Percentiles rank a stretch among this genome's conserved stretches.
phyloP scores from a whole-genome alignment of 2,113 vertebrate species.

The Camelus bactrianus region DNA sequence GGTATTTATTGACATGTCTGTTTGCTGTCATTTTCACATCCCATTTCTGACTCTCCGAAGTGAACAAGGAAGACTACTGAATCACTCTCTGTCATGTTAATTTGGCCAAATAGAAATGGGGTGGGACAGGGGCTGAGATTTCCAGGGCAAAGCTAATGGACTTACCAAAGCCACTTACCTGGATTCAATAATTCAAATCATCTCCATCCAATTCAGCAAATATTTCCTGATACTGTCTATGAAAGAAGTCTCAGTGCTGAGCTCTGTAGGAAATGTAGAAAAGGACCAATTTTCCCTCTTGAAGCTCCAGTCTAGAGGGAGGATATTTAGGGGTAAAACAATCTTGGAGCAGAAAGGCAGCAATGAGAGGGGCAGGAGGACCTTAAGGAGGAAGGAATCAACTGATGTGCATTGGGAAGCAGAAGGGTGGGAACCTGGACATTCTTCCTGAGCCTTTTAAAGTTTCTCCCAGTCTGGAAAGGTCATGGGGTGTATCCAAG shows the following conservation, averaged over 20 bases:
- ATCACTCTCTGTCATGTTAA: conserved; percentile 58
- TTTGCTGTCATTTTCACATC: conserved; percentile 64
- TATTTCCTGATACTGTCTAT: neutral
- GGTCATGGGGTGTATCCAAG: neutral
- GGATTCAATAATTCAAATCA: conserved; percentile 72
- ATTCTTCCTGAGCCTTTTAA: neutral
- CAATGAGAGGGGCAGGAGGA: neutral
- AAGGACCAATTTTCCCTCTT: neutral
- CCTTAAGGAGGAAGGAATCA: neutral
- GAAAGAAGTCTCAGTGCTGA: neutral
- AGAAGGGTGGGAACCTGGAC: neutral
- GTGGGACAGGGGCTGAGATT: conserved; percentile 44
- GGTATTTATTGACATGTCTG: conserved; percentile 26
- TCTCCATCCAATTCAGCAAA: conserved; percentile 28
- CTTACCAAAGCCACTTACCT: conserved; percentile 59
- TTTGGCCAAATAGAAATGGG: conserved; percentile 58
- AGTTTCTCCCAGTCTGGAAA: neutral
- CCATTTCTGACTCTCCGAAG: conserved; percentile 41
- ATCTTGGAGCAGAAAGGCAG: too few relatives aligned
- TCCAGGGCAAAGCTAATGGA: conserved; percentile 72
- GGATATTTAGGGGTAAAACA: neutral
- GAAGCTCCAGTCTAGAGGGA: neutral
- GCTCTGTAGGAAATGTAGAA: neutral
- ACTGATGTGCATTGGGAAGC: neutral
- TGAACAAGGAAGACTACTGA: conserved; percentile 2